Evolutionary conservation across 2,797 vertebrate genomes (phyloP).

Genomic region (Micropoecilia bifurca): DNA sequence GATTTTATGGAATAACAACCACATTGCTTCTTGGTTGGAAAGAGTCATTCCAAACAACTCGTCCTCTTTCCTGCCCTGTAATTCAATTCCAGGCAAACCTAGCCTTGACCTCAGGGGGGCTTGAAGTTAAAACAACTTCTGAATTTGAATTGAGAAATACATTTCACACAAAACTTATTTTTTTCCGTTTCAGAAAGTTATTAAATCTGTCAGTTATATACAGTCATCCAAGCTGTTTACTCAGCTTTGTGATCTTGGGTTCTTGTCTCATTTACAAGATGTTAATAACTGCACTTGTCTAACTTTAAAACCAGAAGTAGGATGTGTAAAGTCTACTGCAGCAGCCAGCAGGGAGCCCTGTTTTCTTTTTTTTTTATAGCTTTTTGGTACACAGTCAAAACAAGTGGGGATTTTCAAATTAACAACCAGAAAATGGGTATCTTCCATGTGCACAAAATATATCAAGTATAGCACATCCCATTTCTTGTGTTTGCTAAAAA

Average conservation of each 20-base stretch:
- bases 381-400: not conserved
- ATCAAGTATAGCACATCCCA: no score
- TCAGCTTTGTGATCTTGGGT: not conserved
- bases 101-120: slow-evolving; percentile 31
- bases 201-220: no score
- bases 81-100: slow-evolving; percentile 66
- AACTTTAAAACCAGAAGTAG: not conserved
- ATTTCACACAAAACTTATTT: slow-evolving; percentile 25
- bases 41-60: slow-evolving; percentile 51
- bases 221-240: not conserved
- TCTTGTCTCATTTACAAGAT: not conserved
- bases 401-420: not conserved
- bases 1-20: slow-evolving; percentile 29
- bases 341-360: not conserved
- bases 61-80: slow-evolving; percentile 53
- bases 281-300: not conserved
- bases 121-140: slow-evolving; percentile 26
- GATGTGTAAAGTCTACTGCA: not conserved
- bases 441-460: not conserved
- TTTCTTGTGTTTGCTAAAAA: not conserved
- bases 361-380: not conserved
- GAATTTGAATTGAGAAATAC: slow-evolving; percentile 26
- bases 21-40: slow-evolving; percentile 56
- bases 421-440: not conserved
- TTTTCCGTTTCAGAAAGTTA: slow-evolving; percentile 9